These are phyloP conservation scores for Limanda limanda DNA, from an alignment of 2,113 vertebrate species.

Conservation along the genomic window DNA sequence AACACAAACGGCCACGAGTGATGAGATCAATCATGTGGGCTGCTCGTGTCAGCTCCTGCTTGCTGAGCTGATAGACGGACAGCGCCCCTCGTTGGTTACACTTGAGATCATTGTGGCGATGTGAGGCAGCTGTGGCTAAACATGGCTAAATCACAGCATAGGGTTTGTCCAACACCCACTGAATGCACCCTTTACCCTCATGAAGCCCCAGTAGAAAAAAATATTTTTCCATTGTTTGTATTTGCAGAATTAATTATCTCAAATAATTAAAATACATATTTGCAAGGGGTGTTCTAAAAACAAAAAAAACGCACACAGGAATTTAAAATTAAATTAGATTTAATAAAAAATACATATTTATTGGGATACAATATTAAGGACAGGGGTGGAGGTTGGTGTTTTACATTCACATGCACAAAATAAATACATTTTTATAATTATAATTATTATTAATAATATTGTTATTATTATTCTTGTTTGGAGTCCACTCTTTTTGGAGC, in stretches of 20 bases:
- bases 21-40: constrained; percentile 73
- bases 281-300: neutral
- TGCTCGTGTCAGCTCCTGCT: constrained; percentile 56
- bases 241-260: constrained; percentile 1
- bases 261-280: constrained; percentile 4
- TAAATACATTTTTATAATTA: constrained; percentile 4
- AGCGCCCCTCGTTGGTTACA: constrained; percentile 83
- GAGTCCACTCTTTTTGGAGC: neutral
- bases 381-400: neutral
- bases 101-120: constrained; percentile 75
- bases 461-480: constrained; percentile 12
- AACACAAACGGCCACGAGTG: constrained; percentile 65
- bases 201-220: neutral
- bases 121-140: constrained; percentile 63
- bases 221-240: neutral
- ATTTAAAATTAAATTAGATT: neutral
- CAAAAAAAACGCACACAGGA: too few relatives aligned
- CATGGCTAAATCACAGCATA: constrained; percentile 37
- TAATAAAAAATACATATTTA: constrained; percentile 1
- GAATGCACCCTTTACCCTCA: constrained; percentile 6
- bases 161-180: constrained; percentile 5
- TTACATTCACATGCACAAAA: neutral
- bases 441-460: constrained; percentile 7
- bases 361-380: neutral
- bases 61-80: constrained; percentile 77